Evolutionary conservation across 2,113 vertebrate species (phyloP).

Genomic region (Hydrochoerus hydrochaeris): DNA sequence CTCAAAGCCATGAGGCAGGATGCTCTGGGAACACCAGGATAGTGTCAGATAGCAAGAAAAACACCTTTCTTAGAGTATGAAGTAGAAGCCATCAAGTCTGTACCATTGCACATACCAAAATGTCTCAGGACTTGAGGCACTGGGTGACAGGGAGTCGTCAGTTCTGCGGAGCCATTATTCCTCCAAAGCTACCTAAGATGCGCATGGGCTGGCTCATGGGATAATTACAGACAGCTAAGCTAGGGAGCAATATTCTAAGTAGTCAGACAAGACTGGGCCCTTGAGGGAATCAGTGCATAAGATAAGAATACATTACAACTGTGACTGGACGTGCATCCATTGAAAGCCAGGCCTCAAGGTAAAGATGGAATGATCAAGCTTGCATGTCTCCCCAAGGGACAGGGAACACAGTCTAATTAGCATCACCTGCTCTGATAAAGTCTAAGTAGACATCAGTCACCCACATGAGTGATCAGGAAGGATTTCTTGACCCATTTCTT

Average conservation of each 20-base stretch:
- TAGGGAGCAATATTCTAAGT: background rate
- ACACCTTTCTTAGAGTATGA: background rate
- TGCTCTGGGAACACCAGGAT: background rate
- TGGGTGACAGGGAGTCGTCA: background rate
- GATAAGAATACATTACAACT: background rate
- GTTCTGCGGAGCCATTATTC: background rate
- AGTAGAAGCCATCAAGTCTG: background rate
- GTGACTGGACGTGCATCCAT: background rate
- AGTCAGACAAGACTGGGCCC: background rate
- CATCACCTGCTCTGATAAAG: background rate
- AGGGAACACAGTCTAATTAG: background rate
- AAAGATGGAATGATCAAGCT: background rate
- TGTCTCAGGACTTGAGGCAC: background rate
- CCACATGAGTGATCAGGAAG: background rate
- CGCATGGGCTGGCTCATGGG: background rate
- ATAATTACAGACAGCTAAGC: background rate
- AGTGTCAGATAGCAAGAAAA: background rate
- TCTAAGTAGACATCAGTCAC: background rate
- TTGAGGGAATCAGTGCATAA: background rate
- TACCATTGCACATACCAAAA: fast-evolving
- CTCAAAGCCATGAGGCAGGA: background rate
- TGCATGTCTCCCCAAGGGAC: background rate
- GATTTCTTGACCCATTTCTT: background rate
- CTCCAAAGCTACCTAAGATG: background rate
- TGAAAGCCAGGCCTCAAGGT: background rate